Conservation (phyloP, 2,888 invertebrate genomes). For the Axea sp. region DNA sequence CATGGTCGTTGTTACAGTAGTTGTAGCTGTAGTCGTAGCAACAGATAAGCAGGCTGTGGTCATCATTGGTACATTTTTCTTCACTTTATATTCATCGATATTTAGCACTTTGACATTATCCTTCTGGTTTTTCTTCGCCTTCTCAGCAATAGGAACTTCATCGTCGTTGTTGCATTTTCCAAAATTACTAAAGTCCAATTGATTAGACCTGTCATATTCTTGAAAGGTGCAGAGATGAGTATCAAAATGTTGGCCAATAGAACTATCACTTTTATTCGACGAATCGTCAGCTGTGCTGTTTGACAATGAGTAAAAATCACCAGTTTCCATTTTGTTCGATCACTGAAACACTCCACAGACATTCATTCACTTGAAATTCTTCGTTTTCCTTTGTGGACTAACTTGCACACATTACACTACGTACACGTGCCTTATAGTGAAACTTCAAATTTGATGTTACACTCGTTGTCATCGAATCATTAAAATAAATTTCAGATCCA, state of each 20-base stretch:
- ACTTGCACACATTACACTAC: conserved; percentile 3
- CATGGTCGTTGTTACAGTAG: conserved; percentile 9
- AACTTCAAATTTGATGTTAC: neutral
- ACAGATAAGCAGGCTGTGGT: conserved; percentile 6
- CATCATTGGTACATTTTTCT: conserved; percentile 10
- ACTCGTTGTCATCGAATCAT: conserved; percentile 60
- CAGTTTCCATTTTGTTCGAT: conserved; percentile 43
- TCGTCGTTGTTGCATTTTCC: conserved; percentile 61
- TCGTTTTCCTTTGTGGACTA: neutral
- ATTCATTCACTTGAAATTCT: conserved; percentile 3
- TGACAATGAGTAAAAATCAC: conserved; percentile 53
- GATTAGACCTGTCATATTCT: conserved; percentile 70
- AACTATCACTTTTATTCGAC: conserved; percentile 69
- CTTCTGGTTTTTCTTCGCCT: conserved; percentile 66
- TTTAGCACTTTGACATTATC: conserved; percentile 35
- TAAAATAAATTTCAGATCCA: conserved; percentile 27
- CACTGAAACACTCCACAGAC: conserved; percentile 3
- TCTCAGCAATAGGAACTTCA: conserved; percentile 50
- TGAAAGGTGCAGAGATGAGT: conserved; percentile 69
- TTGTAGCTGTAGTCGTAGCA: conserved; percentile 11
- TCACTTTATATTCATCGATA: neutral
- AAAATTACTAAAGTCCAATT: conserved; percentile 66
- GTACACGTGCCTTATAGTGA: neutral
- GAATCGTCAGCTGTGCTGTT: conserved; percentile 67
- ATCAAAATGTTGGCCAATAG: conserved; percentile 69